These are phyloP conservation scores for Porites divaricata DNA, from an alignment of 92 coral and sea anemone genomes.

Conservation along the genomic window DNA sequence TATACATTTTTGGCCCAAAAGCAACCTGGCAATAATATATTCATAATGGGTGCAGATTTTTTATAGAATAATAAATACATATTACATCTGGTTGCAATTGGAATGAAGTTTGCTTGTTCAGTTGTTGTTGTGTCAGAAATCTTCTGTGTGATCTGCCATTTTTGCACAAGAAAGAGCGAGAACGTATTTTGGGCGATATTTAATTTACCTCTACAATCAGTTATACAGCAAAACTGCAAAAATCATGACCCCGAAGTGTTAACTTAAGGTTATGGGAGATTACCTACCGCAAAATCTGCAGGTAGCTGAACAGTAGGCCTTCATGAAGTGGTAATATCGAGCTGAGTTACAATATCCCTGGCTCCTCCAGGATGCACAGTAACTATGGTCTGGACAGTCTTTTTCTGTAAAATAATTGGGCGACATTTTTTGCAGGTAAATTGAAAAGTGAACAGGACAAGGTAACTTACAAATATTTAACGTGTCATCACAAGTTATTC, in stretches of 20 bases:
- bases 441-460: background rate
- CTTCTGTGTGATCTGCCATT: too few species aligned
- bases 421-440: background rate
- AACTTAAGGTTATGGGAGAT: background rate
- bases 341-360: background rate
- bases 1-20: too few species aligned
- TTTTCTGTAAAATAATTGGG: background rate
- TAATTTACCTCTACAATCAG: too few species aligned
- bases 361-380: conserved; percentile 6
- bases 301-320: conserved; percentile 35
- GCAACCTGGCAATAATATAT: too few species aligned
- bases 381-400: conserved; percentile 14
- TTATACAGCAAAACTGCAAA: background rate
- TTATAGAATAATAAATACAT: too few species aligned
- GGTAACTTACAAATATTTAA: background rate
- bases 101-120: too few species aligned
- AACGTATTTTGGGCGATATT: too few species aligned
- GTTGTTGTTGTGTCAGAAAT: too few species aligned
- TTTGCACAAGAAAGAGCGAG: too few species aligned
- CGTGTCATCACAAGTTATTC: background rate
- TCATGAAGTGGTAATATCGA: background rate
- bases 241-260: background rate
- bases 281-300: conserved; percentile 14
- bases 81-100: too few species aligned
- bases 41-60: too few species aligned